Percentiles rank a stretch among this genome's conserved stretches.
These are phyloP conservation scores for Sinocyclocheilus rhinocerous DNA, from an alignment of 2,113 vertebrate species.

Conservation along the genomic window DNA sequence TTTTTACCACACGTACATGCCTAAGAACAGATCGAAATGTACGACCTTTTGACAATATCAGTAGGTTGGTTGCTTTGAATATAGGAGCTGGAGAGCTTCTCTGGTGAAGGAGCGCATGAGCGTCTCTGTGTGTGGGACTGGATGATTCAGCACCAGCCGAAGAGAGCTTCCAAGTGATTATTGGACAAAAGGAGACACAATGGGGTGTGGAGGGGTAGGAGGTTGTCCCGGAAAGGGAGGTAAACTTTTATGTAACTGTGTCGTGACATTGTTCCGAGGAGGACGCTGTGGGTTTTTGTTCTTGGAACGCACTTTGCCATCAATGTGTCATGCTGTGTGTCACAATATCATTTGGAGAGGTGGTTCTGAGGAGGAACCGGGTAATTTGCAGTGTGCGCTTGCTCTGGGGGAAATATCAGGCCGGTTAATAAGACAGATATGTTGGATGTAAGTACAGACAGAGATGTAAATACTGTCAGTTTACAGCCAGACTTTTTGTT, in stretches of 20 bases:
- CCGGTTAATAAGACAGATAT: neutral
- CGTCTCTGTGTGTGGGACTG: conserved; percentile 52
- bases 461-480: neutral
- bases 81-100: conserved; percentile 48
- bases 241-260: conserved; percentile 52
- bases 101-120: conserved; percentile 47
- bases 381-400: neutral
- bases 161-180: conserved; percentile 48
- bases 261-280: conserved; percentile 36
- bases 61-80: conserved; percentile 32
- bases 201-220: conserved; percentile 43
- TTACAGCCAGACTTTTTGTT: neutral
- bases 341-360: neutral
- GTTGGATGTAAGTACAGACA: neutral
- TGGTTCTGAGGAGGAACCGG: neutral
- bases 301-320: neutral
- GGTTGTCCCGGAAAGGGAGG: conserved; percentile 48
- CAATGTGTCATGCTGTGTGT: conserved; percentile 7
- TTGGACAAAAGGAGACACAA: conserved; percentile 46
- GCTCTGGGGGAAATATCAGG: neutral
- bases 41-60: conserved; percentile 28
- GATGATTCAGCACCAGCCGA: conserved; percentile 55
- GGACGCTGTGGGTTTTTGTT: conserved; percentile 35
- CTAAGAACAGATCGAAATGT: conserved; percentile 32
- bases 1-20: conserved; percentile 14